Conservation (phyloP, 1,140 invertebrate species). For the Micrasema longulum region DNA sequence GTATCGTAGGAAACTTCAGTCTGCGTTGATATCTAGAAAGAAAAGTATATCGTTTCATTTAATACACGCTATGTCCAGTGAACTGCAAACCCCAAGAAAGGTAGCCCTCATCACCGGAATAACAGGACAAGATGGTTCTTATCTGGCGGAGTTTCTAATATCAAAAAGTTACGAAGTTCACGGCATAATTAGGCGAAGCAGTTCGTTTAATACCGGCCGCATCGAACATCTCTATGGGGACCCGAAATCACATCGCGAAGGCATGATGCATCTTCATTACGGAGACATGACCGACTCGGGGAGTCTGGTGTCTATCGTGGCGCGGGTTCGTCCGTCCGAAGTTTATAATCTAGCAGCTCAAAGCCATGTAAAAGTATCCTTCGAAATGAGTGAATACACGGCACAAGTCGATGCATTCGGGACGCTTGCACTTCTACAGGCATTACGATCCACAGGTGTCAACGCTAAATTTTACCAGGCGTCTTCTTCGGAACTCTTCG, state of each 20-base stretch:
- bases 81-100: slow-evolving; percentile 60
- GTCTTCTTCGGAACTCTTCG: slow-evolving; percentile 98
- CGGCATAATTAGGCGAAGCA: slow-evolving; percentile 93
- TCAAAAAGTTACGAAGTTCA: slow-evolving; percentile 96
- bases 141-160: slow-evolving; percentile 95
- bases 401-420: slow-evolving; percentile 98
- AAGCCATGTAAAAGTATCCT: slow-evolving; percentile 98
- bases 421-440: slow-evolving; percentile 96
- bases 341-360: slow-evolving; percentile 99
- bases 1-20: not conserved
- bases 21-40: not conserved
- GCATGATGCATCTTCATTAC: slow-evolving; percentile 95
- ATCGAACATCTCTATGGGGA: slow-evolving; percentile 97
- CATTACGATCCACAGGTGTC: slow-evolving; percentile 91
- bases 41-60: slow-evolving; percentile 1
- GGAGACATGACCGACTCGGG: slow-evolving; percentile 99
- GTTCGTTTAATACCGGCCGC: slow-evolving; percentile 95
- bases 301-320: slow-evolving; percentile 96
- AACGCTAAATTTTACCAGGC: slow-evolving; percentile 96
- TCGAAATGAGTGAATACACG: slow-evolving; percentile 98
- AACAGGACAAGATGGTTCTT: slow-evolving; percentile 98
- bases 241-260: slow-evolving; percentile 84
- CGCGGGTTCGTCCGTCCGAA: slow-evolving; percentile 86
- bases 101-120: slow-evolving; percentile 92
- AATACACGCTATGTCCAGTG: not conserved